Evolutionary conservation across 2,888 invertebrate genomes (phyloP).

Genomic region (Ormyrus rosae): DNA sequence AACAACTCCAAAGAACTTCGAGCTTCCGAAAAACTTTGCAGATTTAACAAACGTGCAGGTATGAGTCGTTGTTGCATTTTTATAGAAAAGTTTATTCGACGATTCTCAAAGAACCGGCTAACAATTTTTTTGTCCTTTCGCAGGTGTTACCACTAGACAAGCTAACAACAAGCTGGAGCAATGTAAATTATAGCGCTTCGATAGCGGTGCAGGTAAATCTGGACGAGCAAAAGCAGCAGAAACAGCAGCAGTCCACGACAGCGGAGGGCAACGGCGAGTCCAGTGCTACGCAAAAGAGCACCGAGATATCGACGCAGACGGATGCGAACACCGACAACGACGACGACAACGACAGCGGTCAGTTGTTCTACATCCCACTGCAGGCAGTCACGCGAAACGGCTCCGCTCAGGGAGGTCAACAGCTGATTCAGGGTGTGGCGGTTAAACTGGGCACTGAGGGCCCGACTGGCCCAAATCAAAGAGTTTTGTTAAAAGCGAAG

Average conservation of each 20-base stretch:
- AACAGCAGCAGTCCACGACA: conserved; percentile 44
- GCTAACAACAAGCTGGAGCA: conserved; percentile 71
- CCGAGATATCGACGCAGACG: conserved; percentile 76
- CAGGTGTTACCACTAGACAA: conserved; percentile 72
- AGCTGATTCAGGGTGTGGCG: conserved; percentile 81
- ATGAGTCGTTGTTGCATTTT: no score
- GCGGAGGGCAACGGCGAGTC: conserved; percentile 58
- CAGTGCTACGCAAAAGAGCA: conserved; percentile 65
- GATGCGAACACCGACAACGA: conserved; percentile 74
- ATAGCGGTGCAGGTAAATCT: conserved; percentile 76
- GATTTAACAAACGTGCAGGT: conserved; percentile 66
- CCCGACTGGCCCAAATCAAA: conserved; percentile 80
- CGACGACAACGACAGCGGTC: conserved; percentile 78
- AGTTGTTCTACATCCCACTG: conserved; percentile 82
- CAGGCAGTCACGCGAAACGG: conserved; percentile 76
- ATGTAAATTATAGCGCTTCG: conserved; percentile 76
- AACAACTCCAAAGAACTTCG: conserved; percentile 63
- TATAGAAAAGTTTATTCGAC: no score
- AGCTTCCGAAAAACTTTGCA: conserved; percentile 69
- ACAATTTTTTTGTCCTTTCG: no score
- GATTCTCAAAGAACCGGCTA: no score
- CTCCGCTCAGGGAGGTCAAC: conserved; percentile 73
- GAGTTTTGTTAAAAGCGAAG: conserved; percentile 80
- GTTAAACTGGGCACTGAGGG: conserved; percentile 82
- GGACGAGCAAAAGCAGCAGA: conserved; percentile 71